Evolutionary conservation across 2,888 invertebrate genomes (phyloP).

Genomic region (Epiperipatus broadwayi): DNA sequence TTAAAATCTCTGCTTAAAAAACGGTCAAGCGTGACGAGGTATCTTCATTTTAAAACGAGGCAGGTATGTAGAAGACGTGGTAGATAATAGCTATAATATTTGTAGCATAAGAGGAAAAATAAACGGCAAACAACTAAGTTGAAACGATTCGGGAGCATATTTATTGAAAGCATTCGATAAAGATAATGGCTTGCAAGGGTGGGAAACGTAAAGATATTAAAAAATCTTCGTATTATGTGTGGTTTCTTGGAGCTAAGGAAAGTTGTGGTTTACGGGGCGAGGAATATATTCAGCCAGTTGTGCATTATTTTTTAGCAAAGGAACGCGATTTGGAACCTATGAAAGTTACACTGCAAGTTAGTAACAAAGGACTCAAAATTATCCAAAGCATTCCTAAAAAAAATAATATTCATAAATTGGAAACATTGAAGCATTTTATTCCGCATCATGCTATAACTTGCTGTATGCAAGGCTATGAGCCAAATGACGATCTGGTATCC

Average conservation of each 20-base stretch:
- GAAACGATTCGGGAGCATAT: too few species aligned
- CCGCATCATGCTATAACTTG: slow-evolving; percentile 82
- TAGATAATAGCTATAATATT: too few species aligned
- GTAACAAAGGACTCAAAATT: slow-evolving; percentile 81
- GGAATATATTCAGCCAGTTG: slow-evolving; percentile 61
- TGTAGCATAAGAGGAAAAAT: too few species aligned
- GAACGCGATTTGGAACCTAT: slow-evolving; percentile 67
- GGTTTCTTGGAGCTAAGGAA: slow-evolving; percentile 79
- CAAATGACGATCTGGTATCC: slow-evolving; percentile 67
- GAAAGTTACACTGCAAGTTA: slow-evolving; percentile 69
- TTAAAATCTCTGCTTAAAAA: too few species aligned
- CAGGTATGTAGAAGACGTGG: too few species aligned
- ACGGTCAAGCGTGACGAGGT: too few species aligned
- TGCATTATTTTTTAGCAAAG: slow-evolving; percentile 60
- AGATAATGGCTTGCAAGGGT: slow-evolving; percentile 19
- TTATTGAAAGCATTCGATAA: too few species aligned
- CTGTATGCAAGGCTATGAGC: slow-evolving; percentile 49
- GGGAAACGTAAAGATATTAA: slow-evolving; percentile 21
- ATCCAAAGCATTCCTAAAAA: slow-evolving; percentile 49
- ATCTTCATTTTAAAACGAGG: too few species aligned
- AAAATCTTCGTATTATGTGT: slow-evolving; percentile 34
- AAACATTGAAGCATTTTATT: slow-evolving; percentile 72
- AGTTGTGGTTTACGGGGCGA: slow-evolving; percentile 66
- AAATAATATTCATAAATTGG: slow-evolving; percentile 25
- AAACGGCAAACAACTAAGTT: too few species aligned